Base-by-base conservation (phyloP, 1,140 invertebrate species). In the Cherax quadricarinatus region DNA sequence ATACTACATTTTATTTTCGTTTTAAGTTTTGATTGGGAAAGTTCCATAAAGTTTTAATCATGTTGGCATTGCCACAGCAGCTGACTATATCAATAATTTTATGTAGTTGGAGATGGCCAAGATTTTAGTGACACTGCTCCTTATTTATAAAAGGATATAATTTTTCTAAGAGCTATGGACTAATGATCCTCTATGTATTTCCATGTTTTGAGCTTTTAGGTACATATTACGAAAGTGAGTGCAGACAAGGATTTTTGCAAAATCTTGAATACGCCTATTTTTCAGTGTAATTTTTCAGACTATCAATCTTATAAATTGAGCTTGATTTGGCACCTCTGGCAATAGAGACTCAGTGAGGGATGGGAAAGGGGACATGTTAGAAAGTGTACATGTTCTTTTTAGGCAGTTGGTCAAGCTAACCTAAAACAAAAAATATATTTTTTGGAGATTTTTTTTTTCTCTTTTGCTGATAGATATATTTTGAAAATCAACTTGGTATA, bases 191-290 rank as follows among this genome's bases (percentile, higher is more conserved):
- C 60, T 49, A 86, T 86, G 85, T 86, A 86, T 86, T 86, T 86
- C 85, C 85, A 86, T 86, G 70, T 86, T 86, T 86, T 86, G 70
- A 86, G 85, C 85, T 86, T 86, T 86, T 86, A 86, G 85, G 70
- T 86, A n/a, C n/a, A n/a, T n/a, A 86, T 86, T 70, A 86, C 30
- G 51, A 41, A 82, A 48, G 18, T 70, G 70, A 86, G 85, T 86
- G 85, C 85, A 86, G 85, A 86, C 85, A 70, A 86, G 85, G 60
- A 75, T 83, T 75, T 86, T 86, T 86, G 85, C 85, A 86, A 86
- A 75, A 86, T 75, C 85, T 86, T 86, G 62, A 73, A 86, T 73
- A 86, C 75, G 66, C 70, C 41, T 75, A 66, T 86, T 86, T 75
- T 73, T 86, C 30, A 73, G 70, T 86, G 84, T 86, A 73, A 73